Evolutionary conservation across 2,113 vertebrate genomes (phyloP), one percentile per base, ranked within the genome.

Genomic region (Gallinago undulata): DNA sequence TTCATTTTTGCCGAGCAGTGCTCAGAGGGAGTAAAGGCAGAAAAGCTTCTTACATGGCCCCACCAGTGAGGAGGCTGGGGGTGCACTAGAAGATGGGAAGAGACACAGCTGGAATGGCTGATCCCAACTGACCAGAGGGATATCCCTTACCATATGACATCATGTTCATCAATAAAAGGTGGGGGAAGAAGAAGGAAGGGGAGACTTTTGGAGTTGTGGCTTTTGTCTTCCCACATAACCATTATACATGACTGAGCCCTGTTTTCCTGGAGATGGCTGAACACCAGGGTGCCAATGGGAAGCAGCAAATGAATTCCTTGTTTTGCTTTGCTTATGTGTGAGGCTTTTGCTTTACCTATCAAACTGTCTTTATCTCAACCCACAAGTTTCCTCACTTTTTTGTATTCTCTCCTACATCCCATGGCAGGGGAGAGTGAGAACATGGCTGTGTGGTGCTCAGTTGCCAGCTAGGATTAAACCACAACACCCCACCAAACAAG

Each of bases 341-440:
- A 2, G 2, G 8, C 37, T 69, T 69, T 69, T 87, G 25, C 27
- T 78, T 60, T 43, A 53, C 22, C 47, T 53, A 6, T 37, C 69
- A 35, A 45, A 33, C 8, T n/a, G 22, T 33, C 23, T 64, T 56
- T 66, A 39, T 39, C 50, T 39, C 19, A 48, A 17, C 19, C 7
- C 30, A 59, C 0, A 1, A 68, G 7, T 48, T 39, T 43, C 57
- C 23, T 48, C 16, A 41, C 18, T 82, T 57, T 33, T 67, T 33
- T 24, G 22, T 39, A 24, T 39, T 59, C 53, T 69, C 22, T 37
- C 17, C 11, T 39, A 13, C 19, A 19, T 57, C 23, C 14, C 23
- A 47, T 3, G 0, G 1, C 41, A 1, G 3, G 3, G 8, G 7
- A 6, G 8, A 57, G 24, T 31, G 43, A 89, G 25, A 1, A 2